Conservation (phyloP, 2,797 vertebrate species). For the Eremophila alpestris region DNA sequence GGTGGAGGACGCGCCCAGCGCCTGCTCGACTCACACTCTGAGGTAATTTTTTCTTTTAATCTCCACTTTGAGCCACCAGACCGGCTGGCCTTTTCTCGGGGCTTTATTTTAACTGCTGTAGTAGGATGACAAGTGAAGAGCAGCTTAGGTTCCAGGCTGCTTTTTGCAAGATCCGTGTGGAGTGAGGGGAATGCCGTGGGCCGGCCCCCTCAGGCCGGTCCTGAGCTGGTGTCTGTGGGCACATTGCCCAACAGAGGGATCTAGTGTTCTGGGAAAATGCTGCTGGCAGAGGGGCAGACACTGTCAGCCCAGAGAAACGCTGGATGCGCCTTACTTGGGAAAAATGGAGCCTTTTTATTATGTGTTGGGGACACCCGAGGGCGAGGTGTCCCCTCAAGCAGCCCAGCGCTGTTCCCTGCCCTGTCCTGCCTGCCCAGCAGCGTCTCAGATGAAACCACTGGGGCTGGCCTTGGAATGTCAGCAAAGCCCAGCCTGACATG, state of each 20-base stretch:
- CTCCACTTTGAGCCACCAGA: background rate
- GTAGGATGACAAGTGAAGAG: background rate
- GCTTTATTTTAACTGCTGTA: background rate
- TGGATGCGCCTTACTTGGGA: background rate
- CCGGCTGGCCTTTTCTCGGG: background rate
- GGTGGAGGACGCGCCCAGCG: accelerated
- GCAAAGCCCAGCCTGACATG: accelerated
- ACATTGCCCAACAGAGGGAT: accelerated
- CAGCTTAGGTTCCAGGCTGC: background rate
- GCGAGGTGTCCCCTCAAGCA: background rate
- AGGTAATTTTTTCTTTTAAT: background rate
- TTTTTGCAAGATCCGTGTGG: background rate
- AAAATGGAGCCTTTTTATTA: background rate
- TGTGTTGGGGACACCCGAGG: accelerated
- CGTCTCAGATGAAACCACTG: accelerated
- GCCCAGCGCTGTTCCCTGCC: background rate
- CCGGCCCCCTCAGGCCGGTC: accelerated
- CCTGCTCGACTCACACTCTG: accelerated
- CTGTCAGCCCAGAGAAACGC: background rate
- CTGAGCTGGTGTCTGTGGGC: background rate
- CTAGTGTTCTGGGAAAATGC: accelerated
- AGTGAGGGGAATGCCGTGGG: accelerated
- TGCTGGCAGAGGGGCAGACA: background rate
- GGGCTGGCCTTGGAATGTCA: background rate
- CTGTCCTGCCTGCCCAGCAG: background rate